These are phyloP conservation scores for Mus pahari DNA, from an alignment of 2,113 vertebrate species.

Conservation along the genomic window DNA sequence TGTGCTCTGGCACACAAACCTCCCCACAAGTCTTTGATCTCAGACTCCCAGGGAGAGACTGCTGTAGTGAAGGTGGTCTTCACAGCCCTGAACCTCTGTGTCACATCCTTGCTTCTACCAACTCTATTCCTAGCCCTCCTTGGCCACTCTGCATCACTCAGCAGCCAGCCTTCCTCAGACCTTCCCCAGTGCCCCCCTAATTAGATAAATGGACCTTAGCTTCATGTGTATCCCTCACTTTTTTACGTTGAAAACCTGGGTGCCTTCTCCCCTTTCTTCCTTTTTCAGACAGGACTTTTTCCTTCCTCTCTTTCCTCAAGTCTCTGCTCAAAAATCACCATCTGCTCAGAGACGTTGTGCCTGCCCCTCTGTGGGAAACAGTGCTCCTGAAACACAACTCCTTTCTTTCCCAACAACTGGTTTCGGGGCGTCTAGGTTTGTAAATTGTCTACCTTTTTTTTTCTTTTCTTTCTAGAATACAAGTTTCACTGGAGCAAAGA, in stretches of 20 bases:
- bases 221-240: not conserved
- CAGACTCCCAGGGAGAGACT: not conserved
- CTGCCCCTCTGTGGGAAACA: not conserved
- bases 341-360: not conserved
- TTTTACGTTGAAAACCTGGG: not conserved
- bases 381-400: not conserved
- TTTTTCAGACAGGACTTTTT: not conserved
- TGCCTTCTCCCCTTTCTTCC: not conserved
- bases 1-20: not conserved
- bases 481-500: not conserved
- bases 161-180: not conserved
- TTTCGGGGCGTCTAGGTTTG: not conserved
- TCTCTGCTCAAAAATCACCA: not conserved
- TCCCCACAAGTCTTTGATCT: not conserved
- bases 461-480: not conserved
- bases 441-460: not conserved
- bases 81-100: too few species aligned
- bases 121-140: not conserved
- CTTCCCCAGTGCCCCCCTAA: not conserved
- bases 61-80: rapidly evolving
- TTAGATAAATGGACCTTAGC: not conserved
- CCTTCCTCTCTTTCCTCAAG: not conserved
- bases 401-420: not conserved
- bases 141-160: rapidly evolving
- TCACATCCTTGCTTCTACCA: not conserved